These are phyloP conservation scores for Poecilia velifera DNA, from an alignment of 2,797 vertebrate species.

Conservation along the genomic window DNA sequence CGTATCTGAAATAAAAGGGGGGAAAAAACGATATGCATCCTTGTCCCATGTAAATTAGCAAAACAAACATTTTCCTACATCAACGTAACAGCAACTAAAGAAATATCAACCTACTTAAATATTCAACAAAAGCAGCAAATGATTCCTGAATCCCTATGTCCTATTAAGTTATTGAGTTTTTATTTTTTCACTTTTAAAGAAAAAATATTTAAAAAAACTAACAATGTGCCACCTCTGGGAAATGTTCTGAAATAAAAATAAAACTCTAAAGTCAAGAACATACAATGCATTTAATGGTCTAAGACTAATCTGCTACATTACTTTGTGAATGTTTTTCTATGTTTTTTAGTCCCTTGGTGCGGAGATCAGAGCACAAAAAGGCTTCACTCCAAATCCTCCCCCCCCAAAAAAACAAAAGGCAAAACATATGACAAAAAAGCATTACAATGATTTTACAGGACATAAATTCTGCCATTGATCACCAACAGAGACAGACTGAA, in stretches of 20 bases:
- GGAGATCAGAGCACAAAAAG: slow-evolving; percentile 20
- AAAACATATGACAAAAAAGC: slow-evolving; percentile 27
- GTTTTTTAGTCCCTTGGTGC: slow-evolving; percentile 12
- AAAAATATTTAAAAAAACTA: neutral
- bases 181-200: neutral
- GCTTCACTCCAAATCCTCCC: slow-evolving; percentile 10
- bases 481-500: slow-evolving; percentile 43
- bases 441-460: slow-evolving; percentile 43
- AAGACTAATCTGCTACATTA: neutral
- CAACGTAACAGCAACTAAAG: neutral
- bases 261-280: neutral
- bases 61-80: neutral
- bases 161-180: neutral
- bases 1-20: neutral
- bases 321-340: neutral
- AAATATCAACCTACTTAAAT: neutral
- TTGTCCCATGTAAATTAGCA: neutral
- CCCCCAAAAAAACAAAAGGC: slow-evolving; percentile 28
- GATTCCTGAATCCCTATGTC: neutral
- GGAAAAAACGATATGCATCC: neutral
- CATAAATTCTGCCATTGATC: slow-evolving; percentile 55
- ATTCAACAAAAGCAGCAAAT: slow-evolving; percentile 4
- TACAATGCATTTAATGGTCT: neutral
- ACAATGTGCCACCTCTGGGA: neutral
- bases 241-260: neutral